A percentile compares a stretch with the other conserved stretches of the same genome.
Conservation (phyloP, 1,140 invertebrate species). For the Agraylea sexmaculata region DNA sequence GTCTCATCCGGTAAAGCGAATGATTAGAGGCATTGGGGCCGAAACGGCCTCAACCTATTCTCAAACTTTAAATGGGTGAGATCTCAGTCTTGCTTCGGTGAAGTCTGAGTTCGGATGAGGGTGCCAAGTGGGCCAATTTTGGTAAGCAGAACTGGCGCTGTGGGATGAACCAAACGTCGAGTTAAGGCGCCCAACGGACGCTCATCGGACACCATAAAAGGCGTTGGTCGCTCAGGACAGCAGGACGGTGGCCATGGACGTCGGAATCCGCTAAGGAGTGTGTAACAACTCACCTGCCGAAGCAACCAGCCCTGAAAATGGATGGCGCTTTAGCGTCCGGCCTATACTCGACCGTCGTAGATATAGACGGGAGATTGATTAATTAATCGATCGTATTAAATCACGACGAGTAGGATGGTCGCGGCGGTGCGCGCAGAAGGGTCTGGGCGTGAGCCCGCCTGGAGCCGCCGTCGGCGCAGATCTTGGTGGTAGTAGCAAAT, state of each 20-base stretch:
- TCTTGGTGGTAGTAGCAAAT: conserved; percentile 82
- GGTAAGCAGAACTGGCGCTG: conserved; percentile 86
- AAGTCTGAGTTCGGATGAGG: no score
- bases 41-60: conserved; percentile 66
- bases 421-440: conserved; percentile 61
- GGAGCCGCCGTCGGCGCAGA: conserved; percentile 69
- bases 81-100: no score
- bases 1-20: conserved; percentile 69
- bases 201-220: no score
- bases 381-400: no score
- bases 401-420: conserved; percentile 67
- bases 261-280: no score
- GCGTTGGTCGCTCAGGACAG: no score
- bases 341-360: no score
- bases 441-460: conserved; percentile 60
- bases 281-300: no score
- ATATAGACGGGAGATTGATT: no score
- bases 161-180: conserved; percentile 68
- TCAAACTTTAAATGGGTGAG: no score
- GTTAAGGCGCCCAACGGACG: conserved; percentile 53
- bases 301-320: no score
- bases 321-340: conserved; percentile 69
- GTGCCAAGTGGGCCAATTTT: conserved; percentile 79
- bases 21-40: conserved; percentile 73
- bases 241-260: no score